A percentile compares a stretch with the other conserved stretches of the same genome.
Conservation (phyloP, 2,797 vertebrate species). For the Pantherophis vulpinus region DNA sequence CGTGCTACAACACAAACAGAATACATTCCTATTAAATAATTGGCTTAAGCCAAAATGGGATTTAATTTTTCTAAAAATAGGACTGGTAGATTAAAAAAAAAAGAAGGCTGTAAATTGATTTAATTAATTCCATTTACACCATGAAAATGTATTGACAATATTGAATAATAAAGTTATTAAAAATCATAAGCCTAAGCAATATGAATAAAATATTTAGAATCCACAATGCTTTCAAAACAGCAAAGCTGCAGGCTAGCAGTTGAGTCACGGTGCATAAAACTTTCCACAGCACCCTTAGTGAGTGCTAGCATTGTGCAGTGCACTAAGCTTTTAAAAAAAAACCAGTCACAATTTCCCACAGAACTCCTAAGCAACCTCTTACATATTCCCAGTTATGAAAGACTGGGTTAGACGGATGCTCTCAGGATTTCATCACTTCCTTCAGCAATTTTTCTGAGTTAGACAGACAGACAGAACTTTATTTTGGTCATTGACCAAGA, state of each 20-base stretch:
- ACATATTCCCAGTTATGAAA: not conserved
- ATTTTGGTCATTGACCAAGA: not conserved
- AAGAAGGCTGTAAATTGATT: not conserved
- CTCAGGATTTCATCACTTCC: not conserved
- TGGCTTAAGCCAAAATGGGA: not conserved
- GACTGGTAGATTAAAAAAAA: not conserved
- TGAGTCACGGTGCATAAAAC: not conserved
- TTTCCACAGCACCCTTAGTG: not conserved
- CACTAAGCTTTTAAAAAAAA: not conserved
- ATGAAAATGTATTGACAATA: not conserved
- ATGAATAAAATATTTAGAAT: not conserved
- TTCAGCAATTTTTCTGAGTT: not conserved
- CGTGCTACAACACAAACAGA: too few relatives aligned
- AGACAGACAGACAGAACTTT: not conserved
- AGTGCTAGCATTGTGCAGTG: not conserved
- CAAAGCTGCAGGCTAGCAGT: not conserved
- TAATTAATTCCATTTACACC: not conserved
- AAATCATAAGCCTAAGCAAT: not conserved
- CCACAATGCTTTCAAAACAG: not conserved
- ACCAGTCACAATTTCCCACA: not conserved
- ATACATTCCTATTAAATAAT: not conserved
- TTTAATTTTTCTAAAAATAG: not conserved
- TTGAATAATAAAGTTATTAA: not conserved
- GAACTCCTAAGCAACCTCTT: not conserved
- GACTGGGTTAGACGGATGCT: not conserved